These are phyloP conservation scores for Anthopleura sola DNA, from an alignment of 64 coral and sea anemone genomes.

Conservation along the genomic window DNA sequence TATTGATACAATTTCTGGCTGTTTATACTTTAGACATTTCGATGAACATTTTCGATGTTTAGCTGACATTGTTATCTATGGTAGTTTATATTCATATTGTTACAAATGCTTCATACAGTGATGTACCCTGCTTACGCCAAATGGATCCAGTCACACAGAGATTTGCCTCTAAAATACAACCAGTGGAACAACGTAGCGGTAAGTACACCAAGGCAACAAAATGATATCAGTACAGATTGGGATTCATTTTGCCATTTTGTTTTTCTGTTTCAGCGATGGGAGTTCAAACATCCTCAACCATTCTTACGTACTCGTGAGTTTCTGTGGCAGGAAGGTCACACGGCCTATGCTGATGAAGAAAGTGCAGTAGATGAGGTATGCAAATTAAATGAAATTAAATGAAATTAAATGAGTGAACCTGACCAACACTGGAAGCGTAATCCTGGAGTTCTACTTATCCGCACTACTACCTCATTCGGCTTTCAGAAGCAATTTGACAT, in stretches of 20 bases:
- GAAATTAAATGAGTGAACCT: too few relatives aligned
- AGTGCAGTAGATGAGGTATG: constrained; percentile 76
- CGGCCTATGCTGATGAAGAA: constrained; percentile 74
- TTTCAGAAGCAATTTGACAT: too few relatives aligned
- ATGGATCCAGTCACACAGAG: constrained; percentile 94
- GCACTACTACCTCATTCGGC: too few relatives aligned
- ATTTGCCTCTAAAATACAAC: constrained; percentile 92
- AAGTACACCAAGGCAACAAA: neutral
- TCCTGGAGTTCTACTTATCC: too few relatives aligned
- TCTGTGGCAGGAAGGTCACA: constrained; percentile 97
- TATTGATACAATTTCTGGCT: too few relatives aligned
- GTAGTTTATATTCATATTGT: neutral
- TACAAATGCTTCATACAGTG: constrained; percentile 26
- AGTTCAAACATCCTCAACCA: constrained; percentile 96
- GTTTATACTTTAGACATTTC: too few relatives aligned
- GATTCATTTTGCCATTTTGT: neutral
- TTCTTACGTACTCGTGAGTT: constrained; percentile 96
- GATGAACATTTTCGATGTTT: too few relatives aligned
- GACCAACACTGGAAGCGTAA: too few relatives aligned
- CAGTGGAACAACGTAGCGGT: constrained; percentile 99
- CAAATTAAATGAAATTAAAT: too few relatives aligned
- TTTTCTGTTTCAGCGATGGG: constrained; percentile 77
- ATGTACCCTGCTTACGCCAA: constrained; percentile 98
- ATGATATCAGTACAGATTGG: neutral
- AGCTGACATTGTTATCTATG: too few relatives aligned